Evolutionary conservation across 2,797 vertebrate genomes (phyloP), one percentile per base, ranked within the genome.

Genomic region (Sebastes flavidus): DNA sequence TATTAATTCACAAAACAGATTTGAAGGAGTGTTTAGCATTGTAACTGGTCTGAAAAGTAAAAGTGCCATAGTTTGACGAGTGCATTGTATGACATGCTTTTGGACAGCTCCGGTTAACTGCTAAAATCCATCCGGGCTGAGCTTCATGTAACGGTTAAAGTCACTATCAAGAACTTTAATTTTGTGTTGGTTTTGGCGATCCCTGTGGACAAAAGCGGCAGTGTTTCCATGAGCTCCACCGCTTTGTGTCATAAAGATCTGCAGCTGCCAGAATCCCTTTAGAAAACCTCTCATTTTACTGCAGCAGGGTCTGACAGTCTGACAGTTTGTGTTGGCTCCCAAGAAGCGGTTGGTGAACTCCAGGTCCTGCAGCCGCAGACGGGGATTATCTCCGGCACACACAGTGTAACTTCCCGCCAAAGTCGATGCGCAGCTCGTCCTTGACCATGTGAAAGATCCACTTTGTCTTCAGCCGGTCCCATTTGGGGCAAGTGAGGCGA

Each of bases 1-100:
- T 67, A 81, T 77, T 75, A 20, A 87, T 84, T 67, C 22, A 29
- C 42, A 73, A 65, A 79, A 18, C 3, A 58, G 25, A 38, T 55
- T 60, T 76, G 38, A 66, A 61, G 36, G 36, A 60, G 58, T 2
- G 25, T 46, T 2, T 2, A 52, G 66, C 18, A 34, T 8, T 6
- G 54, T 22, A 49, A 66, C 61, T 25, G 29, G 36, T 38, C 30
- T 58, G 24, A 65, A 46, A 56, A 52, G 65, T 30, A 55, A 72
- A 70, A 73, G 56, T 27, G 70, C 7, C 29, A 25, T 10, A 62
- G 61, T 77, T 71, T 59, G 42, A 54, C 22, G 11, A 46, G 56
- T 36, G 22, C 27, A 4, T 29, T 27, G n/a, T 11, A 12, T 49
- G 24, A 65, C 7, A 32, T 22, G 75, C 65, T 62, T 77, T 63